Evolutionary conservation across 2,797 vertebrate species (phyloP).

Genomic region (Vireo griseus): DNA sequence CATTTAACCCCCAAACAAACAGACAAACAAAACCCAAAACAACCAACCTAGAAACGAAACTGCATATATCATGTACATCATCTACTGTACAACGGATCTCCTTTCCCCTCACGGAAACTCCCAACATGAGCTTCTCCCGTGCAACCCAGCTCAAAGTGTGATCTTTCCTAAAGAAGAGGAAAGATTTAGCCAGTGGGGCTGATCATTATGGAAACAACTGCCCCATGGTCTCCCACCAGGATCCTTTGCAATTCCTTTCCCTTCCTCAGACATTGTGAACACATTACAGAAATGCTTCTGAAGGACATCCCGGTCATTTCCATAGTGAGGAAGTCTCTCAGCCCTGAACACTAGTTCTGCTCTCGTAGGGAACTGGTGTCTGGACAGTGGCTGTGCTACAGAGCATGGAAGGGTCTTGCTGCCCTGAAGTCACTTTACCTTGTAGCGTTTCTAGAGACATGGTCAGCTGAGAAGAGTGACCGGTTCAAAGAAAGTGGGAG

Average conservation of each 20-base stretch:
- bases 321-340: neutral
- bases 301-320: neutral
- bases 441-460: neutral
- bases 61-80: slow-evolving; percentile 82
- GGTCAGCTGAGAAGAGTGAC: neutral
- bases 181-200: neutral
- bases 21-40: slow-evolving; percentile 11
- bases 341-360: neutral
- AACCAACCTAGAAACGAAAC: slow-evolving; percentile 73
- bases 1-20: slow-evolving; percentile 51
- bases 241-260: neutral
- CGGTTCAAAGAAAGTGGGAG: neutral
- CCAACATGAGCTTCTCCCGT: neutral
- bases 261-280: slow-evolving; percentile 33
- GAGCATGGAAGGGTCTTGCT: neutral
- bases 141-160: neutral
- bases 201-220: neutral
- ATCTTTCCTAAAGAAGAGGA: slow-evolving; percentile 18
- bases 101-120: slow-evolving; percentile 8
- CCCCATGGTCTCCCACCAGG: neutral
- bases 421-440: slow-evolving; percentile 14
- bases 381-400: neutral
- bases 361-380: neutral
- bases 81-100: slow-evolving; percentile 76
- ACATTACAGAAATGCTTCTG: slow-evolving; percentile 35